Evolutionary conservation across 1,140 invertebrate genomes (phyloP).

Genomic region (Amphibalanus amphitrite): DNA sequence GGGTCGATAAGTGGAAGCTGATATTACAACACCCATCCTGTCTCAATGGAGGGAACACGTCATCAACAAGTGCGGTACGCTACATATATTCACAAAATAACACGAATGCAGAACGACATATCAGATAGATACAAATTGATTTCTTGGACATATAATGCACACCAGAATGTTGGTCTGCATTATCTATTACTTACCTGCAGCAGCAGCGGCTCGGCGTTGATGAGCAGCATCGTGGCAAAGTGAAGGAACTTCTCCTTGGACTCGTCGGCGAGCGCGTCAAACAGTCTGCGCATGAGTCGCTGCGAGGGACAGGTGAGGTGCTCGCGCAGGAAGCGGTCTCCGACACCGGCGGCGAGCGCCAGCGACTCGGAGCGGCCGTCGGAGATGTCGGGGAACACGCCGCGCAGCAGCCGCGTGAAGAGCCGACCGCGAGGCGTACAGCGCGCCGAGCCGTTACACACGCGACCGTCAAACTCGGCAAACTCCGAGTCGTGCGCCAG

Average conservation of each 20-base stretch:
- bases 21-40: too few relatives aligned
- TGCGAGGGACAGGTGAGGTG: background rate
- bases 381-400: background rate
- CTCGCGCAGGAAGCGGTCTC: background rate
- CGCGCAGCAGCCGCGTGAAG: background rate
- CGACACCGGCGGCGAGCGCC: background rate
- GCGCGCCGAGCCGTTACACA: slow-evolving; percentile 26
- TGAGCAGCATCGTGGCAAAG: slow-evolving; percentile 19
- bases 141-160: too few relatives aligned
- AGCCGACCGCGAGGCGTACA: slow-evolving; percentile 16
- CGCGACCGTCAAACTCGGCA: slow-evolving; percentile 28
- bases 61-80: too few relatives aligned
- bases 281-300: background rate
- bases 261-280: background rate
- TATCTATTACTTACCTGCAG: slow-evolving; percentile 17
- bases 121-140: too few relatives aligned
- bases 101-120: too few relatives aligned
- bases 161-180: too few relatives aligned
- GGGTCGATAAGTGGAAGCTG: too few relatives aligned
- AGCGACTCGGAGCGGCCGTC: background rate
- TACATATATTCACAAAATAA: too few relatives aligned
- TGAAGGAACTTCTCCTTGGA: slow-evolving; percentile 15
- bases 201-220: slow-evolving; percentile 1
- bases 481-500: slow-evolving; percentile 36
- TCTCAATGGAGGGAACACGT: too few relatives aligned